Evolutionary conservation across 2,113 vertebrate genomes (phyloP).

Genomic region (Falco punctatus): DNA sequence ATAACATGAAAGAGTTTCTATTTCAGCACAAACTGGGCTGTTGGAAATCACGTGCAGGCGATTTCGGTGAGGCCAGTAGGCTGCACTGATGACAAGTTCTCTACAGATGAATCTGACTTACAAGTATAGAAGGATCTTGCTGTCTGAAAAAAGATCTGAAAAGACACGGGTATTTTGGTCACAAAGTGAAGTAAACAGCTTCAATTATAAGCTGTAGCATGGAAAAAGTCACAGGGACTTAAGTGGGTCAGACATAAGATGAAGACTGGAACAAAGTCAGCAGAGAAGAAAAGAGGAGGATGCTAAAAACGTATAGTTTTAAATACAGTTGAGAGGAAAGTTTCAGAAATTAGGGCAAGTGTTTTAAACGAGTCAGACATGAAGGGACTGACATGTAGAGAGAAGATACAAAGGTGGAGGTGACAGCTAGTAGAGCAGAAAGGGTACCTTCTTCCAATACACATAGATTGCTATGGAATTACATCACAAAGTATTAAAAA

Average conservation of each 20-base stretch:
- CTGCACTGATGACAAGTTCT: not conserved
- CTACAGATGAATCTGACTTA: not conserved
- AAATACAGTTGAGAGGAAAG: not conserved
- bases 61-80: not conserved
- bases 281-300: constrained; percentile 18
- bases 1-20: not conserved
- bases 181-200: constrained; percentile 46
- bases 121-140: not conserved
- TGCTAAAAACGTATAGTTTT: constrained; percentile 12
- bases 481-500: not conserved
- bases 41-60: accelerated
- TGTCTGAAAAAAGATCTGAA: constrained; percentile 45
- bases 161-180: constrained; percentile 7
- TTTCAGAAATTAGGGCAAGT: constrained; percentile 5
- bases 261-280: constrained; percentile 41
- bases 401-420: not conserved
- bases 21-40: not conserved
- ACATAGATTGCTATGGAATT: not conserved
- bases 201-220: constrained; percentile 27
- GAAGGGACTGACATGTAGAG: not conserved
- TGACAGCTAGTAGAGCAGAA: not conserved
- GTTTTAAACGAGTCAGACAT: not conserved
- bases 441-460: not conserved
- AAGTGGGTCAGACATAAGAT: constrained; percentile 33
- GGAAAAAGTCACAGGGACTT: constrained; percentile 41